Base-by-base conservation (phyloP, 2,113 vertebrate genomes). In the Solenodon paradoxus region DNA sequence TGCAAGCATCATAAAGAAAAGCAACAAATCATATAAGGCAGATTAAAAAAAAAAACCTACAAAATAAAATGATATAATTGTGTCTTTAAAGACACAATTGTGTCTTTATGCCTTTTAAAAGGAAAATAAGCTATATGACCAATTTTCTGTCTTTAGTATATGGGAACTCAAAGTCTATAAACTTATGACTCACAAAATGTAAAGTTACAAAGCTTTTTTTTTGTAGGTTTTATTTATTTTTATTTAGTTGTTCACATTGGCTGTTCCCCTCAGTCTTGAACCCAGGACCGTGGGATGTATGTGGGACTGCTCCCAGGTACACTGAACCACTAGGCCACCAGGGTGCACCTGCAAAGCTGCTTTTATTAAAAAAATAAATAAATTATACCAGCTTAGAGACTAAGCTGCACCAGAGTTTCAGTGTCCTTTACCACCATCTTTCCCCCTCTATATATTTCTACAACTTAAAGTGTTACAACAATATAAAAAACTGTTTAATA, bases 291-390 rank as follows among this genome's bases (percentile, higher is more conserved):
- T n/a, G n/a, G n/a, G n/a, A n/a, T n/a, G n/a, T n/a, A n/a, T n/a
- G n/a, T n/a, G n/a, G n/a, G n/a, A n/a, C n/a, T n/a, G n/a, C n/a
- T n/a, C n/a, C n/a, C n/a, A n/a, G n/a, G n/a, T n/a, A n/a, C n/a
- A n/a, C n/a, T n/a, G n/a, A n/a, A n/a, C n/a, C n/a, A n/a, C n/a
- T n/a, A n/a, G n/a, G n/a, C n/a, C n/a, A n/a, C n/a, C n/a, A n/a
- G n/a, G n/a, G n/a, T n/a, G n/a, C 24, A 90, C 95, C 71, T 47
- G 16, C 47, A 78, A 93, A 94, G 45, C 79, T 86, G 75, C 86
- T 95, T 92, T 93, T 96, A 97, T 75, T 97, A 79, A 91, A 86
- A 94, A 68, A 94, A 90, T 95, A 96, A n/a, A n/a, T n/a, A n/a
- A n/a, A n/a, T 88, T 84, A 68, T 81, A 59, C 92, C 75, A 88